Evolutionary conservation across 1,140 invertebrate species (phyloP).

Genomic region (Eueides isabella): DNA sequence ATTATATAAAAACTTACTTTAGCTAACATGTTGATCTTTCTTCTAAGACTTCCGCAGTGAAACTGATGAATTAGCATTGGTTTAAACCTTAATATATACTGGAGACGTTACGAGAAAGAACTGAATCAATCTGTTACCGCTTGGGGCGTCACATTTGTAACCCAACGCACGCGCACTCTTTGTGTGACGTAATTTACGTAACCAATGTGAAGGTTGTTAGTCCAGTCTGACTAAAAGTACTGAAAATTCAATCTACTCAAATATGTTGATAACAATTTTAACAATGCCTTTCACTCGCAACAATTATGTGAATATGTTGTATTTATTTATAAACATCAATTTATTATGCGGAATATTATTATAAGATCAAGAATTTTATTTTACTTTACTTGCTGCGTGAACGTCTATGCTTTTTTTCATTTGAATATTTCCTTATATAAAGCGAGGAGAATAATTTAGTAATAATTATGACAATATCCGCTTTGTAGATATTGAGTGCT

Average conservation of each 20-base stretch:
- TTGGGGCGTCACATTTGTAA: conserved; percentile 71
- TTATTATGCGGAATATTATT: not conserved
- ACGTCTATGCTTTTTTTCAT: not conserved
- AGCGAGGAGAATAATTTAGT: too few relatives aligned
- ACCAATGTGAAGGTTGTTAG: conserved; percentile 74
- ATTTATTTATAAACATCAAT: not conserved
- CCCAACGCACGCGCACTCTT: conserved; percentile 56
- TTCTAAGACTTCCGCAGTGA: conserved; percentile 72
- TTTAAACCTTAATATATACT: conserved; percentile 79
- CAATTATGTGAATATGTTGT: not conserved
- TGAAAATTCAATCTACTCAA: conserved; percentile 23
- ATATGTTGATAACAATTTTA: not conserved
- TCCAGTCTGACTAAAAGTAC: conserved; percentile 32
- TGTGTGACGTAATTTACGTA: conserved; percentile 78
- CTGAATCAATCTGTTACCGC: conserved; percentile 74
- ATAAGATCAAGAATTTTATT: not conserved
- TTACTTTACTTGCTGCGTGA: not conserved
- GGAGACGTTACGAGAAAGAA: conserved; percentile 80
- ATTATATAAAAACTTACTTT: conserved; percentile 60
- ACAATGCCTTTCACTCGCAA: conserved; percentile 7
- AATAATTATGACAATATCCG: too few relatives aligned
- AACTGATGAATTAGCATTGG: conserved; percentile 79
- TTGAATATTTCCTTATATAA: too few relatives aligned
- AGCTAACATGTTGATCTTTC: conserved; percentile 75
- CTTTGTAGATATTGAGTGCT: too few relatives aligned